phyloP scores from a whole-genome alignment of 1,140 invertebrate species.

The Trichonephila clavipes region DNA sequence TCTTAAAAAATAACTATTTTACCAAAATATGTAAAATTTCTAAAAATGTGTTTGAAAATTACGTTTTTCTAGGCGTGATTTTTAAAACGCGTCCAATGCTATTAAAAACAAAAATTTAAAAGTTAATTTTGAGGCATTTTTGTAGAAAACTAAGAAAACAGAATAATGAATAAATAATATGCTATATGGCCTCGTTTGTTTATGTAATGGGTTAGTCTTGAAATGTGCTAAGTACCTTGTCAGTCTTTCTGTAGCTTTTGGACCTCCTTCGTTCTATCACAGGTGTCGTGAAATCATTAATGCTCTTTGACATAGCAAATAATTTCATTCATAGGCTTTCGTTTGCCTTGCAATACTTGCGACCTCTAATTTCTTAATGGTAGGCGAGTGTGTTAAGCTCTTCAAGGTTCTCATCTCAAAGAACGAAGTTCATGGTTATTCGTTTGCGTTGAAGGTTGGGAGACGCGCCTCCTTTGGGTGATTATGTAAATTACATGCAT shows the following conservation, averaged over 20 bases:
- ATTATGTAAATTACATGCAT: slow-evolving; percentile 30
- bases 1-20: too few relatives aligned
- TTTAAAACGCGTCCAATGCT: too few relatives aligned
- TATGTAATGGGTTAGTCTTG: slow-evolving; percentile 11
- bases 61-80: too few relatives aligned
- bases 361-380: slow-evolving; percentile 23
- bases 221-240: not conserved
- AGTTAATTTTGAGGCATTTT: too few relatives aligned
- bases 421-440: slow-evolving; percentile 30
- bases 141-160: too few relatives aligned
- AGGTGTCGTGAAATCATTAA: not conserved
- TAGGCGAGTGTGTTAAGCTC: not conserved
- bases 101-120: too few relatives aligned
- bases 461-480: not conserved
- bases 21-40: too few relatives aligned
- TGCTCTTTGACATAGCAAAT: not conserved
- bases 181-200: not conserved
- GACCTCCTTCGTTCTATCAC: not conserved
- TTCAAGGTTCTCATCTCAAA: not conserved
- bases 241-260: not conserved
- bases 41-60: too few relatives aligned
- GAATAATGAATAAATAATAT: too few relatives aligned
- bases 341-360: not conserved
- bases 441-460: not conserved
- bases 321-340: not conserved